These are phyloP conservation scores for Andrena bicolor DNA, from an alignment of 2,888 invertebrate species.

Conservation along the genomic window DNA sequence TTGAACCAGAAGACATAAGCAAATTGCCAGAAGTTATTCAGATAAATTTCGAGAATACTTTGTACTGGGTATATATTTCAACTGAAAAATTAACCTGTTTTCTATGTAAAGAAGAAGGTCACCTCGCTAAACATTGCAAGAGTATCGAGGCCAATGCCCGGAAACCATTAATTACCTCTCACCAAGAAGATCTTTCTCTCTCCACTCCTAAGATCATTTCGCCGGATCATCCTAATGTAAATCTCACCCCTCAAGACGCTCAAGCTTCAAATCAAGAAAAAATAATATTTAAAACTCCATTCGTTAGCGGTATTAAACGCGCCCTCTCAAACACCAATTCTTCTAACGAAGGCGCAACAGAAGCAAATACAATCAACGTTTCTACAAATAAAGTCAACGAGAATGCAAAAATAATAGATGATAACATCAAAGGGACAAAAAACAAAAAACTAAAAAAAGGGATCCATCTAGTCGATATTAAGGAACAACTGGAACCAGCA, in stretches of 20 bases:
- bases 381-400: not conserved
- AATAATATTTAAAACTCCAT: not conserved
- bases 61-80: not conserved
- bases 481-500: not conserved
- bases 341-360: not conserved
- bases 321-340: not conserved
- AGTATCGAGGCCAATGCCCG: not conserved
- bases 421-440: not conserved
- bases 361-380: not conserved
- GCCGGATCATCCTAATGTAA: not conserved
- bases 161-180: not conserved
- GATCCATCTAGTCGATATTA: not conserved
- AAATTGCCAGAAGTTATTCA: not conserved
- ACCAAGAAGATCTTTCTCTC: not conserved
- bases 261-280: not conserved
- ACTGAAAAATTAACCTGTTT: constrained; percentile 5
- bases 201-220: not conserved
- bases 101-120: not conserved
- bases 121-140: constrained; percentile 2
- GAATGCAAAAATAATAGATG: not conserved
- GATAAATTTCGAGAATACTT: constrained; percentile 8
- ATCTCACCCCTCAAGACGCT: not conserved
- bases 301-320: not conserved
- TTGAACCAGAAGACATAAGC: constrained; percentile 8
- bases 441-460: not conserved